Evolutionary conservation across 2,797 vertebrate species (phyloP), one percentile per base, ranked within the genome.

Genomic region (Ceryle rudis): DNA sequence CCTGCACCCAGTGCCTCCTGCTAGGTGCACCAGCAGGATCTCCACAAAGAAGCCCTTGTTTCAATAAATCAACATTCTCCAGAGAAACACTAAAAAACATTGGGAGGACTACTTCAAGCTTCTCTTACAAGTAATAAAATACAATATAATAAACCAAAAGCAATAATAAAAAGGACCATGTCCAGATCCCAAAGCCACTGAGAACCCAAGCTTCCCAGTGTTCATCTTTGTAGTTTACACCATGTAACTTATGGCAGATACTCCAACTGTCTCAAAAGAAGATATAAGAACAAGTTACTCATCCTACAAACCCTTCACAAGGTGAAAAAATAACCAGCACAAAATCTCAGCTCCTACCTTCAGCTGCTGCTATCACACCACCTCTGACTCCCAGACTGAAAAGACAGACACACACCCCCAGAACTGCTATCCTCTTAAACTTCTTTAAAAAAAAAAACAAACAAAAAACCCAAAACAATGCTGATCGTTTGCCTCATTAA

Each of bases 341-440:
- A 74, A 85, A 90, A 51, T 4, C 46, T 75, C 55, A 55, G 11
- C 20, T 21, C 73, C 39, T 33, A 78, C 78, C 93, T 92, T 75
- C 69, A 82, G 42, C 35, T 73, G n/a, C 51, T 79, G 37, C 46
- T 14, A 2, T 52, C 67, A 10, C 52, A 52, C 4, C 70, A 33
- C 3, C 25, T 66, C 90, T 70, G 55, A 75, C 29, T 55, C 37
- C 66, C 54, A 71, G 19, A 11, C 29, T 11, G 2, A 39, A 41
- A 47, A 74, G 39, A 33, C n/a, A n/a, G n/a, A n/a, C n/a, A n/a
- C n/a, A n/a, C 11, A 20, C 11, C 18, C 31, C 13, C 21, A 7
- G 3, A 28, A 6, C 28, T 77, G 14, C 22, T 20, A 73, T 1
- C 64, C 79, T 29, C 60, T 51, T 66, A 70, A 80, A 80, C 33